Evolutionary conservation across 2,888 invertebrate genomes (phyloP).

Genomic region (Dyspetes luteomarginatus): DNA sequence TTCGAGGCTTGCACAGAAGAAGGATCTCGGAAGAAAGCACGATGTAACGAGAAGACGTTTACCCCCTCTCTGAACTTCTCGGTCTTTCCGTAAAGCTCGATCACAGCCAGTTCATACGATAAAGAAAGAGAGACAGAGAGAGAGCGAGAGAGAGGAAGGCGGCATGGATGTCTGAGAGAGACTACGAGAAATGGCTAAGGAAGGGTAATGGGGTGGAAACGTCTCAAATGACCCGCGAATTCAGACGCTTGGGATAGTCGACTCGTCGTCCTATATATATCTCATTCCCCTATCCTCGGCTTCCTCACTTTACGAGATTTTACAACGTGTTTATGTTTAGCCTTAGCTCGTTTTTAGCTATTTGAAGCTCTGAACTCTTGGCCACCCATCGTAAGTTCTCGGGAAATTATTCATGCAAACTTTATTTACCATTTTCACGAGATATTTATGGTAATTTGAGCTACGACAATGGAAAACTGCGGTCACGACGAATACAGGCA

Average conservation of each 20-base stretch:
- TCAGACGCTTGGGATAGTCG: constrained; percentile 71
- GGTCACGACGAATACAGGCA: not conserved
- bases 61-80: constrained; percentile 41
- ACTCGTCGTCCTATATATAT: constrained; percentile 60
- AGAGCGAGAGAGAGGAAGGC: constrained; percentile 63
- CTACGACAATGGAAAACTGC: not conserved
- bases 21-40: constrained; percentile 58
- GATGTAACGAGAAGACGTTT: constrained; percentile 63
- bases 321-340: constrained; percentile 78
- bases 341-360: constrained; percentile 45
- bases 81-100: constrained; percentile 41
- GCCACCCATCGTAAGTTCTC: constrained; percentile 17
- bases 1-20: not conserved
- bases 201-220: constrained; percentile 83
- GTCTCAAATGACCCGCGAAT: constrained; percentile 83
- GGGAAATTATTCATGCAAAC: constrained; percentile 41
- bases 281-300: constrained; percentile 2
- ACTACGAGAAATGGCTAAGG: constrained; percentile 73
- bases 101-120: constrained; percentile 26
- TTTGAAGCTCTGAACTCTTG: constrained; percentile 4
- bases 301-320: constrained; percentile 7
- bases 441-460: constrained; percentile 74
- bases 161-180: constrained; percentile 59
- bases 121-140: constrained; percentile 62
- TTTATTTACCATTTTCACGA: constrained; percentile 73